Evolutionary conservation across 2,113 vertebrate genomes (phyloP).

Genomic region (Brachyistius frenatus): DNA sequence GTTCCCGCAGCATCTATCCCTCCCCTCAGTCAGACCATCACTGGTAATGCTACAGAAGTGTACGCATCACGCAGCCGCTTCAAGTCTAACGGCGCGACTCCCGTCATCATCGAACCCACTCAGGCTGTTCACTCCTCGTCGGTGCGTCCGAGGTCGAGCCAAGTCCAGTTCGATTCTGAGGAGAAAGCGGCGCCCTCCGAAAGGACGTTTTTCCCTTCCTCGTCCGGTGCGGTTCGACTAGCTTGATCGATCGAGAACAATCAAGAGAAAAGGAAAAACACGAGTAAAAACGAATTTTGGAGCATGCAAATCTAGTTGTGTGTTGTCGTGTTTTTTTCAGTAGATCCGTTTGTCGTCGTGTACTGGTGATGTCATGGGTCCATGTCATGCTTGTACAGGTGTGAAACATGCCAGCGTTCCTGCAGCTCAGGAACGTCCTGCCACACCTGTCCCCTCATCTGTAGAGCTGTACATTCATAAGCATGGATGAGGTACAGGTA

Average conservation of each 20-base stretch:
- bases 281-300: not conserved
- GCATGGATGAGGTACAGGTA: conserved; percentile 67
- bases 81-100: not conserved
- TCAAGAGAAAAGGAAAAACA: not conserved
- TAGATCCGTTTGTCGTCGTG: conserved; percentile 28
- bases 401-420: conserved; percentile 15
- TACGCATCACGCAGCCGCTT: conserved; percentile 27
- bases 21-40: conserved; percentile 55
- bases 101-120: conserved; percentile 26
- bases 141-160: conserved; percentile 44
- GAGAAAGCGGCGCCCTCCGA: conserved; percentile 1
- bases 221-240: conserved; percentile 13
- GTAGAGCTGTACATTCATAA: conserved; percentile 63
- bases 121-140: conserved; percentile 50
- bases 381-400: conserved; percentile 61
- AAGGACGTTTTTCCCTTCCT: conserved; percentile 20
- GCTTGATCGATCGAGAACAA: too few relatives aligned
- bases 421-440: not conserved
- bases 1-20: conserved; percentile 46
- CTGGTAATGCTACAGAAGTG: conserved; percentile 30
- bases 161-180: conserved; percentile 33
- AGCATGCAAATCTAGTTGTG: conserved; percentile 51
- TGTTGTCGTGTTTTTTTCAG: not conserved
- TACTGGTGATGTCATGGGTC: conserved; percentile 28
- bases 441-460: conserved; percentile 30